Base-by-base conservation (phyloP, 2,888 invertebrate species). In the Philopedon plagiatum region DNA sequence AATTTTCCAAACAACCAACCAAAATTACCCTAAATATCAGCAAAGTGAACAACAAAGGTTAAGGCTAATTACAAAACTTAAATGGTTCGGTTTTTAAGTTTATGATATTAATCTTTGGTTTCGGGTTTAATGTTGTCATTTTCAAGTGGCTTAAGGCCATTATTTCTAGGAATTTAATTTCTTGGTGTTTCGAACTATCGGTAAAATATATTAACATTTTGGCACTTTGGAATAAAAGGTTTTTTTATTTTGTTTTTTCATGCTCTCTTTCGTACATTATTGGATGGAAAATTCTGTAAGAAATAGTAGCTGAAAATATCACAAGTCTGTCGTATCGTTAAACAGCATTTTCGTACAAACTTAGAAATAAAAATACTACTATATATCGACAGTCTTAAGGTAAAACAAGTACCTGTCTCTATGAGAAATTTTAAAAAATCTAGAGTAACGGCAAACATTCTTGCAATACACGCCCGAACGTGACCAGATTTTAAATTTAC, bases 1-100 rank as follows among this genome's bases (percentile, higher is more conserved):
- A 51, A 68, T 68, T 68, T 61, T 51, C 51, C 46, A 46, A 46
- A 29, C 18, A 54, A 54, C 51, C 51, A 18, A 29, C 51, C 29
- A 54, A 54, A 29, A 54, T 29, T 54, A 54, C 51, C 29, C 51
- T 54, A 29, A 54, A 54, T 54, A 54, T 54, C 29, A 29, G 51
- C 3, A 54, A 54, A 54, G 51, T 54, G 51, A 54, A 54, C 51
- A 54, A 29, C 29, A 29, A 29, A 26, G 51, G 29, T 54, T 54
- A 29, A 13, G 32, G 29, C 13, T 54, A 54, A 54, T 54, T 54
- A 54, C 51, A 7, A 54, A 29, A 29, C 29, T 29, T 54, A 54
- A 54, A 29, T 29, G 29, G 51, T 54, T 26, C 4, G 29, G 51
- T 54, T 54, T 54, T 54, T 54, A 54, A 54, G 29, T 29, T 29